Conservation (phyloP, 92 coral and sea anemone species). For the Umimayanthus chanpuru region DNA sequence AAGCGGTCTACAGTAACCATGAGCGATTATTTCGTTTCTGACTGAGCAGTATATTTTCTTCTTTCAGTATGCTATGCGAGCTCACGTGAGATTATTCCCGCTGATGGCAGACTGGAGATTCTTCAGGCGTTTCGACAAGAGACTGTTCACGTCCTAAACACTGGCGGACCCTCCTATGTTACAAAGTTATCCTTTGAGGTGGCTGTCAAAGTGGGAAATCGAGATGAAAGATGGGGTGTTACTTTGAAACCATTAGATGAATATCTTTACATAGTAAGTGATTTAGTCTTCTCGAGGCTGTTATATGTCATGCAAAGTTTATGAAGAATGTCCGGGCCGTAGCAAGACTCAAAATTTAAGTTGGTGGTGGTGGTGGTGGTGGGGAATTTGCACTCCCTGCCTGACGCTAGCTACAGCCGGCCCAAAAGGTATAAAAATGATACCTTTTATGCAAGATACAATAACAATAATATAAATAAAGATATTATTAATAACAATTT, state of each 20-base stretch:
- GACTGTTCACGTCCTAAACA: neutral
- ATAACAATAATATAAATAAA: no score
- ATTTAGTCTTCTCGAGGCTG: neutral
- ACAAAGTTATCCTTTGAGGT: slow-evolving; percentile 46
- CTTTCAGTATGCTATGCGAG: neutral
- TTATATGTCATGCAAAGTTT: no score
- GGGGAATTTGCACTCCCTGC: no score
- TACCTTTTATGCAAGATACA: no score
- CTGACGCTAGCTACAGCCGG: no score
- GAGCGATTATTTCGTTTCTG: neutral
- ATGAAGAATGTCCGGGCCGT: no score
- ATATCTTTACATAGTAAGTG: slow-evolving; percentile 15
- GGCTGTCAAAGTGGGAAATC: slow-evolving; percentile 31
- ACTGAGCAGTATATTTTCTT: neutral
- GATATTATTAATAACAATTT: no score
- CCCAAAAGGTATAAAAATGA: no score
- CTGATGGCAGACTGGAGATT: slow-evolving; percentile 7
- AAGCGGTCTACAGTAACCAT: no score
- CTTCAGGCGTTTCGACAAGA: neutral
- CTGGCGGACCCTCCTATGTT: slow-evolving; percentile 1
- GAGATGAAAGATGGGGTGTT: slow-evolving; percentile 3
- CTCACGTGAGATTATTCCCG: neutral
- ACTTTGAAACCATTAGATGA: neutral
- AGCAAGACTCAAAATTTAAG: no score
- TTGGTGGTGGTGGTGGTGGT: no score